Percentiles rank a stretch among this genome's conserved stretches.
These are phyloP conservation scores for Tylochromis polylepis DNA, from an alignment of 2,113 vertebrate species.

Conservation along the genomic window DNA sequence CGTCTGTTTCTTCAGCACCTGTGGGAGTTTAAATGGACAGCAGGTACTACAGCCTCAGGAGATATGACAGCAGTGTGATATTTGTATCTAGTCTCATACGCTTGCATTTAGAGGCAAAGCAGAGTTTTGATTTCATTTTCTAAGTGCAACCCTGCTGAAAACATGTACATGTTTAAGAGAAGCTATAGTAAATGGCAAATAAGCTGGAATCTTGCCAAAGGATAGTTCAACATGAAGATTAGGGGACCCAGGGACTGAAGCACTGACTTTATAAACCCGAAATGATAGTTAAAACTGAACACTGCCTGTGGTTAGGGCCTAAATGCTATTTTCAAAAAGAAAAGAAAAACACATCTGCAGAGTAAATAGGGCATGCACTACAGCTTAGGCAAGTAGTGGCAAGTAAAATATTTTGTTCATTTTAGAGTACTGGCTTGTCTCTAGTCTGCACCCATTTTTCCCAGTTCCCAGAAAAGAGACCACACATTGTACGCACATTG, in stretches of 20 bases:
- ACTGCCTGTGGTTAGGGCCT: neutral
- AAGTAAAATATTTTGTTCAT: neutral
- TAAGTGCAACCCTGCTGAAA: neutral
- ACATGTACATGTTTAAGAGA: neutral
- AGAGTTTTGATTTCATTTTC: neutral
- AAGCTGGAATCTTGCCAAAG: neutral
- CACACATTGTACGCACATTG: neutral
- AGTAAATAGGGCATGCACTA: neutral
- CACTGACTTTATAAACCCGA: neutral
- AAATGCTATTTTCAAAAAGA: neutral
- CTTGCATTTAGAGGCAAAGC: neutral
- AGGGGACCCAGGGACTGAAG: neutral
- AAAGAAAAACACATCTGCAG: neutral
- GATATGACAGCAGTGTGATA: neutral
- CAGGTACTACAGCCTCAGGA: neutral
- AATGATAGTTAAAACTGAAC: neutral
- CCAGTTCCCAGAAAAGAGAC: neutral
- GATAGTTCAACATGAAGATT: neutral
- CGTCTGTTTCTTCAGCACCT: neutral
- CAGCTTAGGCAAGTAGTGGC: neutral
- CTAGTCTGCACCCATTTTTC: neutral
- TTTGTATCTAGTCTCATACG: neutral
- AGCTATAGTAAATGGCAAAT: neutral
- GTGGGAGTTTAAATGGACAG: neutral
- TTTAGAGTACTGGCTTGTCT: neutral